Percentiles rank a stretch among this genome's conserved stretches.
These are phyloP conservation scores for Thera obeliscata DNA, from an alignment of 2,888 invertebrate species.

Conservation along the genomic window DNA sequence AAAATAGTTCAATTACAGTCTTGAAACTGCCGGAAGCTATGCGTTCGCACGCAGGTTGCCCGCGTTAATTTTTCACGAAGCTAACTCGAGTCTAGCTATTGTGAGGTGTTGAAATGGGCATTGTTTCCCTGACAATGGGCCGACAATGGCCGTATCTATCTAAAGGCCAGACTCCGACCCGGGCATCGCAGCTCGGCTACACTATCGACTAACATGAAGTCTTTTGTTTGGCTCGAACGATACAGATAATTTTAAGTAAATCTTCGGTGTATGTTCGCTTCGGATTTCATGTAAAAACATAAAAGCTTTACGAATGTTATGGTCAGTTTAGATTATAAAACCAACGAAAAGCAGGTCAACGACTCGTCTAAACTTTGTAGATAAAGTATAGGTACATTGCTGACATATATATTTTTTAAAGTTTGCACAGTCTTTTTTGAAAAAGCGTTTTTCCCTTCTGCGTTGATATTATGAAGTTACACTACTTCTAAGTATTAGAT, in stretches of 20 bases:
- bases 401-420: too few relatives aligned
- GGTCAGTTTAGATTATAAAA: too few relatives aligned
- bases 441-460: not conserved
- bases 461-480: too few relatives aligned
- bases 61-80: slow-evolving; percentile 71
- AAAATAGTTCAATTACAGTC: slow-evolving; percentile 41
- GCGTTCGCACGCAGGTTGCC: slow-evolving; percentile 56
- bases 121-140: slow-evolving; percentile 70
- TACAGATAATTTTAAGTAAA: slow-evolving; percentile 42
- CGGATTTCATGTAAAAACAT: slow-evolving; percentile 21
- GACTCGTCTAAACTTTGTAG: not conserved
- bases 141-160: slow-evolving; percentile 68
- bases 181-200: slow-evolving; percentile 49
- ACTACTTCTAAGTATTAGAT: too few relatives aligned
- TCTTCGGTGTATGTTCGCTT: slow-evolving; percentile 9
- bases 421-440: too few relatives aligned
- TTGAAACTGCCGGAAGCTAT: slow-evolving; percentile 40
- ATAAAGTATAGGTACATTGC: not conserved
- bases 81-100: slow-evolving; percentile 64
- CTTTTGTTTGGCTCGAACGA: slow-evolving; percentile 44
- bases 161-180: slow-evolving; percentile 62
- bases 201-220: slow-evolving; percentile 45
- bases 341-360: not conserved
- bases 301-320: not conserved
- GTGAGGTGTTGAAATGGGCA: slow-evolving; percentile 68